Conservation (phyloP, 2,113 vertebrate genomes). For the Lontra canadensis region DNA sequence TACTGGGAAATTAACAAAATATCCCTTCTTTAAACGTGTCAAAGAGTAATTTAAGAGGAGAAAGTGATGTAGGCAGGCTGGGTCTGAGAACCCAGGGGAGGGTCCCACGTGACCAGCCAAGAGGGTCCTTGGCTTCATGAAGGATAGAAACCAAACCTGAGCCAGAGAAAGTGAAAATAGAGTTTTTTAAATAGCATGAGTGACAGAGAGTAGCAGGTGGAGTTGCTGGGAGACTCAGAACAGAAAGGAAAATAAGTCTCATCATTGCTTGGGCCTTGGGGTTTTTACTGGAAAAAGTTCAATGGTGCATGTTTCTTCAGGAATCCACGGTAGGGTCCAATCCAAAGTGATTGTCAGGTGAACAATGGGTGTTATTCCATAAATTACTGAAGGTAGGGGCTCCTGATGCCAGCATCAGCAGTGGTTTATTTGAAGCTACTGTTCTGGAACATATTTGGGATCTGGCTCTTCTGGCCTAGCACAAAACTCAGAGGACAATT, state of each 20-base stretch:
- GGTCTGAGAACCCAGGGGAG: not conserved
- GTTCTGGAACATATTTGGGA: not conserved
- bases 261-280: not conserved
- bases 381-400: not conserved
- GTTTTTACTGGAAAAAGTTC: not conserved
- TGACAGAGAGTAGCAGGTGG: not conserved
- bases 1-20: not conserved
- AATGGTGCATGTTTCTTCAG: not conserved
- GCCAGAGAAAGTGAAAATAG: not conserved
- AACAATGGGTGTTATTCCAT: not conserved
- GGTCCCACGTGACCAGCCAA: not conserved
- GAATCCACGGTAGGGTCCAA: not conserved
- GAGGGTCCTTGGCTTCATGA: not conserved
- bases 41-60: not conserved
- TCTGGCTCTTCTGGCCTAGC: not conserved
- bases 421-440: not conserved
- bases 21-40: not conserved
- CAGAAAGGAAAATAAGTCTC: not conserved
- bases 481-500: not conserved
- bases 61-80: not conserved
- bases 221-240: not conserved
- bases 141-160: not conserved
- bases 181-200: not conserved
- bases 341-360: not conserved
- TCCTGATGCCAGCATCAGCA: not conserved